Percentiles rank a stretch among this genome's conserved stretches.
Conservation (phyloP, 2,797 vertebrate species). For the Periophthalmus magnuspinnatus region DNA sequence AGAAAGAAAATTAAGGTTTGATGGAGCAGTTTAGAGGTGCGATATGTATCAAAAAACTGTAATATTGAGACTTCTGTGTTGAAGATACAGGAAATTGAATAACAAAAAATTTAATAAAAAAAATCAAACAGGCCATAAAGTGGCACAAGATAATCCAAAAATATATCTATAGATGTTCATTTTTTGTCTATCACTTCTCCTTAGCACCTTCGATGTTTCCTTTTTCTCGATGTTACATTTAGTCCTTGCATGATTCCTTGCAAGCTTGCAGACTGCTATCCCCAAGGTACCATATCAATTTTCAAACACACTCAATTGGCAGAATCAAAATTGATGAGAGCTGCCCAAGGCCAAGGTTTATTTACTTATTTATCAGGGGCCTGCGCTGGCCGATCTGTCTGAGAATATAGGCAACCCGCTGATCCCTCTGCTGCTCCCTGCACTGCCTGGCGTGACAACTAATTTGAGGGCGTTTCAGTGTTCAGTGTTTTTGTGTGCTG, state of each 20-base stretch:
- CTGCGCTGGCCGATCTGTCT: slow-evolving; percentile 42
- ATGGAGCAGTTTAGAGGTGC: slow-evolving; percentile 20
- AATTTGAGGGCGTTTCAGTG: slow-evolving; percentile 27
- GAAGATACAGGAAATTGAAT: too few relatives aligned
- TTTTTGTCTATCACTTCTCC: background rate
- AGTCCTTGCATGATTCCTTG: slow-evolving; percentile 33
- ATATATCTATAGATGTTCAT: too few relatives aligned
- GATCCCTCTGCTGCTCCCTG: slow-evolving; percentile 25
- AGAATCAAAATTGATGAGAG: slow-evolving; percentile 62
- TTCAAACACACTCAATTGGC: slow-evolving; percentile 55
- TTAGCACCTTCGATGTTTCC: background rate
- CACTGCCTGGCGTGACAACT: slow-evolving; percentile 33
- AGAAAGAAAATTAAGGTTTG: slow-evolving; percentile 27
- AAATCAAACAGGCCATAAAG: too few relatives aligned
- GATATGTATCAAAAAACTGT: background rate
- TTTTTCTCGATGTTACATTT: background rate
- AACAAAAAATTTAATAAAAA: too few relatives aligned
- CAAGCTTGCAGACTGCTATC: slow-evolving; percentile 47
- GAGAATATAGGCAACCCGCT: slow-evolving; percentile 34
- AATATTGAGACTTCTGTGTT: too few relatives aligned
- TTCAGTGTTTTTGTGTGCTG: slow-evolving; percentile 1
- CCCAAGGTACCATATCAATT: slow-evolving; percentile 63
- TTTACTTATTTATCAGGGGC: slow-evolving; percentile 60
- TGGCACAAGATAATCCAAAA: too few relatives aligned
- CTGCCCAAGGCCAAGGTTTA: slow-evolving; percentile 48